Conservation (phyloP, 2,888 invertebrate genomes). For the Lymantria monacha region DNA sequence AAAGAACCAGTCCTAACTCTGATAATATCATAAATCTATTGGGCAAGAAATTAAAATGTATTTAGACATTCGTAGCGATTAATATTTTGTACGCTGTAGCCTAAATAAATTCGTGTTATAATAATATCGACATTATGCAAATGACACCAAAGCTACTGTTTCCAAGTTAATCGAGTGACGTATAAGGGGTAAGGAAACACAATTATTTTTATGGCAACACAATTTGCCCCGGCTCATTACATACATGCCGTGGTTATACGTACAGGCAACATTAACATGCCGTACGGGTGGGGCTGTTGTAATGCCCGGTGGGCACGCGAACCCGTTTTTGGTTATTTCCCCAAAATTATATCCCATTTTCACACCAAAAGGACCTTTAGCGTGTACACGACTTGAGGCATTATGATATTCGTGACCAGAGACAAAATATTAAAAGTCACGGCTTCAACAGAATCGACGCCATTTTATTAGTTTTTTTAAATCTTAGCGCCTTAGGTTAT, state of each 20-base stretch:
- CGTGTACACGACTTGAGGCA: conserved; percentile 56
- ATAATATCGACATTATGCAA: conserved; percentile 25
- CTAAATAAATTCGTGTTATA: conserved; percentile 2
- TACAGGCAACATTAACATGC: conserved; percentile 78
- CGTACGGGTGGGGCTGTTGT: conserved; percentile 70
- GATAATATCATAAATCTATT: too few species aligned
- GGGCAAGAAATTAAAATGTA: too few species aligned
- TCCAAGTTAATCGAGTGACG: conserved; percentile 57
- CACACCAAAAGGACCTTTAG: conserved; percentile 67
- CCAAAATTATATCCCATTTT: conserved; percentile 81
- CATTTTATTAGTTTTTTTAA: conserved; percentile 45
- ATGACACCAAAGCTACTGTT: conserved; percentile 17
- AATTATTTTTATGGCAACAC: conserved; percentile 82
- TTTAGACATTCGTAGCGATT: too few species aligned
- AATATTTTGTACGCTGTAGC: background rate
- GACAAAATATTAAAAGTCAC: conserved; percentile 59
- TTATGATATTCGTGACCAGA: conserved; percentile 67
- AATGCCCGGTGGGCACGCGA: conserved; percentile 79
- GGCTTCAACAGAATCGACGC: conserved; percentile 44
- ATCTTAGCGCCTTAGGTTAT: conserved; percentile 36
- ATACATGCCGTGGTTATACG: conserved; percentile 70
- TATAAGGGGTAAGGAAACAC: conserved; percentile 64
- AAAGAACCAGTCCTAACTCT: too few species aligned
- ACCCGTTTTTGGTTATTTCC: conserved; percentile 77
- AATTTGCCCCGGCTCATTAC: conserved; percentile 81